phyloP scores from a whole-genome alignment of 1,140 invertebrate genomes.

The roundworm (Caenorhabditis elegans) region WBcel235 BX284605.5:18933501-18934000 shows the following conservation, averaged over 20 bases:
- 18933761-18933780: neutral
- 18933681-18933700: neutral
- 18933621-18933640: neutral
- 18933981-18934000: too few relatives aligned
- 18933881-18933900: too few relatives aligned
- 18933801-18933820: too few relatives aligned
- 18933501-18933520: neutral
- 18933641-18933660: neutral
- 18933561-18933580: slow-evolving; percentile 2
- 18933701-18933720: neutral
- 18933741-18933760: neutral
- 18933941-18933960: too few relatives aligned
- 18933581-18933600: neutral
- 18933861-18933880: neutral
- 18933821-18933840: too few relatives aligned
- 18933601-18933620: neutral
- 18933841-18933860: neutral
- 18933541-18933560: neutral
- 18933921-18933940: too few relatives aligned
- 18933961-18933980: too few relatives aligned
- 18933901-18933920: too few relatives aligned
- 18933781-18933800: too few relatives aligned
- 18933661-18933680: neutral
- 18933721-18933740: neutral
- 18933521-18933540: neutral